Percentiles rank a stretch among this genome's conserved stretches.
These are phyloP conservation scores for Alfaro cultratus DNA, from an alignment of 2,797 vertebrate species.

Conservation along the genomic window DNA sequence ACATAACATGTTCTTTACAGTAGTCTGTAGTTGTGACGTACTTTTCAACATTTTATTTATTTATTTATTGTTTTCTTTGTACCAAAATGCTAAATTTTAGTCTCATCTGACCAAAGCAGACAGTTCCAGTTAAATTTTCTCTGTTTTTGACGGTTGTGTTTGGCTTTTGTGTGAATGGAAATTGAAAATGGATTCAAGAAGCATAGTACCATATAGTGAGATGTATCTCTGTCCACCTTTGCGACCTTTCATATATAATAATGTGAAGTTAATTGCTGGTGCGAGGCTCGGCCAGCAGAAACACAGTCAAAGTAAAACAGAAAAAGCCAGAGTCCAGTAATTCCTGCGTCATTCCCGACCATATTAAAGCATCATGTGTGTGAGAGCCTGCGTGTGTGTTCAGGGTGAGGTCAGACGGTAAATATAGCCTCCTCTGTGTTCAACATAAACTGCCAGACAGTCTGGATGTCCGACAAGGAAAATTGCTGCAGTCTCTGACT, in stretches of 20 bases:
- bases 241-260: slow-evolving; percentile 42
- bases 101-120: background rate
- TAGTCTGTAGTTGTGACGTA: background rate
- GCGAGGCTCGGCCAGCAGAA: slow-evolving; percentile 29
- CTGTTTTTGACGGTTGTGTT: background rate
- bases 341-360: slow-evolving; percentile 61
- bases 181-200: background rate
- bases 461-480: slow-evolving; percentile 74
- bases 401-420: slow-evolving; percentile 69
- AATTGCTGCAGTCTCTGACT: slow-evolving; percentile 72
- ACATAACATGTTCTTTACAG: background rate
- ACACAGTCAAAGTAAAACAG: slow-evolving; percentile 40
- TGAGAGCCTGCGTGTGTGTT: slow-evolving; percentile 20
- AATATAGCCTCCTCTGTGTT: slow-evolving; percentile 72
- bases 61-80: background rate
- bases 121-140: background rate
- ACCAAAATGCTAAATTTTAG: background rate
- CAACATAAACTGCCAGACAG: slow-evolving; percentile 74
- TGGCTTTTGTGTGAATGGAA: background rate
- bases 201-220: background rate
- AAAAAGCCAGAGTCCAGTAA: slow-evolving; percentile 39
- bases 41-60: background rate
- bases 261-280: slow-evolving; percentile 38
- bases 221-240: slow-evolving; percentile 7
- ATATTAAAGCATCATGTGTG: slow-evolving; percentile 25